These are phyloP conservation scores for Grapholita molesta DNA, from an alignment of 1,140 invertebrate genomes.

Conservation along the genomic window DNA sequence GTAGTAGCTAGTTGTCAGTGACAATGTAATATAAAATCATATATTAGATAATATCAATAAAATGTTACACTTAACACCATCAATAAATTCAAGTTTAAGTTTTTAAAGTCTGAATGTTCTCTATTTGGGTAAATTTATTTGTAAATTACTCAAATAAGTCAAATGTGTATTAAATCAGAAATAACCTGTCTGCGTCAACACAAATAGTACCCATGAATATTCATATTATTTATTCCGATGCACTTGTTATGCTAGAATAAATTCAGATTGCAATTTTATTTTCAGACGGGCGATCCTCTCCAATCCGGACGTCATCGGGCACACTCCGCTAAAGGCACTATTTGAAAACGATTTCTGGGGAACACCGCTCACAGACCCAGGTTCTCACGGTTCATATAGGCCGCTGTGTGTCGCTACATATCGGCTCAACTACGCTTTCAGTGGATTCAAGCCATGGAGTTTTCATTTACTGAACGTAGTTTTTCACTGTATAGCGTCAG, in stretches of 20 bases:
- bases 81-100: not conserved
- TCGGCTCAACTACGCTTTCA: slow-evolving; percentile 92
- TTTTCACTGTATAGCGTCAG: slow-evolving; percentile 89
- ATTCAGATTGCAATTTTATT: slow-evolving; percentile 50
- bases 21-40: no score
- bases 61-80: no score
- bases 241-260: not conserved
- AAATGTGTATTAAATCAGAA: not conserved
- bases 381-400: slow-evolving; percentile 95
- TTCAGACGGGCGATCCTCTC: slow-evolving; percentile 93
- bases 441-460: slow-evolving; percentile 92
- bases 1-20: no score
- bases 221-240: not conserved
- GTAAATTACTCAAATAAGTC: no score
- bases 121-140: not conserved
- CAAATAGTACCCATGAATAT: not conserved
- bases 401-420: slow-evolving; percentile 95
- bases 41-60: no score
- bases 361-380: slow-evolving; percentile 89
- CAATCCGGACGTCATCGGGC: slow-evolving; percentile 90
- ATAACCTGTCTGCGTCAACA: not conserved
- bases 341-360: slow-evolving; percentile 96
- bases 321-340: slow-evolving; percentile 85
- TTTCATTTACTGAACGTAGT: slow-evolving; percentile 95
- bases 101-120: not conserved